Evolutionary conservation across 2,797 vertebrate species (phyloP), one percentile per base, ranked within the genome.

Genomic region (Arctocebus calabarensis): DNA sequence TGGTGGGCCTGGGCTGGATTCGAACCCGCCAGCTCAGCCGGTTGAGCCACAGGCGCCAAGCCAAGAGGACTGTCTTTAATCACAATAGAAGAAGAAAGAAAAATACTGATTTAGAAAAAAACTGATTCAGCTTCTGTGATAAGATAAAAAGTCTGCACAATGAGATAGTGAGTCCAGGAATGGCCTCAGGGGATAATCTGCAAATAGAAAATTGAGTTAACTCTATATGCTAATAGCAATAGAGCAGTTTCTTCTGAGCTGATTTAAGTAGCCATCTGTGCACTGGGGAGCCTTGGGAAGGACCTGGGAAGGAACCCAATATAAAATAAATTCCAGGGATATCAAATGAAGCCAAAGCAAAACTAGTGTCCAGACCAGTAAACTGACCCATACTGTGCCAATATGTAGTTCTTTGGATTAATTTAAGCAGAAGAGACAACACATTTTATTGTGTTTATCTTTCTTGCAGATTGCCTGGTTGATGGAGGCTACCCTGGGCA

Each of bases 301-400:
- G 52, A 45, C 48, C 25, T 52, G 27, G 16, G 22, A 82, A 70
- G n/a, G 23, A 87, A 82, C 29, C n/a, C 17, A 14, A 10, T 83
- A 19, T 59, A 88, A 87, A 89, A 79, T 77, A 92, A 83, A 84
- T 43, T 62, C 70, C 78, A 55, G 19, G 71, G 78, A 19, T 16
- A 55, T 23, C 87, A 52, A 81, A 37, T 75, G 78, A 93, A 52
- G 22, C 29, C 84, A 88, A 74, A 88, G 79, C 45, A 79, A 95
- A 88, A 71, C 12, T 32, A 27, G 52, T 37, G 14, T 34, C 22
- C 81, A 82, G 34, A 34, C 32, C 66, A 87, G 43, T 64, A 48
- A 86, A 52, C 37, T 34, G 43, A 68, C 20, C 79, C 34, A 25
- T 70, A 34, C 37, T 0, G 1, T 27, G 52, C n/a, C 27, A 84